A percentile compares a stretch with the other conserved stretches of the same genome.
Evolutionary conservation across 2,113 vertebrate genomes (phyloP).

Genomic region (Macaca mulatta): DNA sequence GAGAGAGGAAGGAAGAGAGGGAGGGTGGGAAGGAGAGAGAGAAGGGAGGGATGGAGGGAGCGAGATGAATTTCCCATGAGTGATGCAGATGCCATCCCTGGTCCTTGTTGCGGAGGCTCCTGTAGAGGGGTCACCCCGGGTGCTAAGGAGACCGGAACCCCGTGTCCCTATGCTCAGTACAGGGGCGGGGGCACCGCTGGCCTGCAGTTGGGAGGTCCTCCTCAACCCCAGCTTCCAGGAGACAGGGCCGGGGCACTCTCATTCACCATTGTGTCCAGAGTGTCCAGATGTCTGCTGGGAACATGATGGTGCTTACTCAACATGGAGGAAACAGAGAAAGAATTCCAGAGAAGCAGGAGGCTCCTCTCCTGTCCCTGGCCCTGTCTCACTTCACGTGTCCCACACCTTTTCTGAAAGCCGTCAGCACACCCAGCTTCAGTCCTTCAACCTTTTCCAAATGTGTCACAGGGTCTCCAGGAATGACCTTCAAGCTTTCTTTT

Average conservation of each 20-base stretch:
- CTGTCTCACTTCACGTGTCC: no score
- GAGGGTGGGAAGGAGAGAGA: not conserved
- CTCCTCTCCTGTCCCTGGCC: not conserved
- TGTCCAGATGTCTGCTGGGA: not conserved
- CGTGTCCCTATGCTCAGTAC: accelerated
- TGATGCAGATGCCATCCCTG: accelerated
- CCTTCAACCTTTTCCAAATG: not conserved
- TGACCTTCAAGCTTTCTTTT: not conserved
- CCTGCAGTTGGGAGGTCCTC: not conserved
- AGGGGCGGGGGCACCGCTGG: accelerated
- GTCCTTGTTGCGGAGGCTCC: accelerated
- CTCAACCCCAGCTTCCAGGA: accelerated
- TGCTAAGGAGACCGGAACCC: no score
- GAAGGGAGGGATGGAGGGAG: not conserved
- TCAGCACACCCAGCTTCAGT: no score
- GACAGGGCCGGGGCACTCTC: accelerated
- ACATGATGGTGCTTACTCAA: accelerated
- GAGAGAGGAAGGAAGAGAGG: accelerated
- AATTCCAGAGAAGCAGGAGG: not conserved
- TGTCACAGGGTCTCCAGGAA: no score
- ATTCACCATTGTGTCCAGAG: not conserved
- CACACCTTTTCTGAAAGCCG: not conserved
- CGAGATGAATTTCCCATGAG: not conserved
- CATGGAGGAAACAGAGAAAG: not conserved
- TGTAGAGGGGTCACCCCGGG: accelerated